phyloP scores from a whole-genome alignment of 2,888 invertebrate species.

The Melanostoma scalare region DNA sequence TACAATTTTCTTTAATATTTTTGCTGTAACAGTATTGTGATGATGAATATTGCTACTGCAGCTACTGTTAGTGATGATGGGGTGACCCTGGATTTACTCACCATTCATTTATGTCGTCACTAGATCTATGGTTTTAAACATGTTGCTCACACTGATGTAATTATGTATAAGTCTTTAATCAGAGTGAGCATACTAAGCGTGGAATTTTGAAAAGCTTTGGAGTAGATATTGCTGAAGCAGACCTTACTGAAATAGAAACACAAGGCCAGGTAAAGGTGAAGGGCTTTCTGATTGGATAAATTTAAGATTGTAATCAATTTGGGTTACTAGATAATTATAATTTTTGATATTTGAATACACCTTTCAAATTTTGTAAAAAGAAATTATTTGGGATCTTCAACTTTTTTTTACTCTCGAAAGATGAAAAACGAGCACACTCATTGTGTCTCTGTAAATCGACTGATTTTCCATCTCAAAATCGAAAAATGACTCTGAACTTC shows the following conservation, averaged over 20 bases:
- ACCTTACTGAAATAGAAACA: neutral
- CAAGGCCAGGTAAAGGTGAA: neutral
- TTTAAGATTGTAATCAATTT: no score
- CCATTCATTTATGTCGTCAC: neutral
- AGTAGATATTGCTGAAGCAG: neutral
- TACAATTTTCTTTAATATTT: slow-evolving; percentile 8
- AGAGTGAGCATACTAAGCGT: neutral
- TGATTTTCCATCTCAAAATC: no score
- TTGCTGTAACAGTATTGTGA: slow-evolving; percentile 4
- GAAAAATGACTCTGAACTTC: no score
- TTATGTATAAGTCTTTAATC: neutral
- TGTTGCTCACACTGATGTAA: slow-evolving; percentile 6
- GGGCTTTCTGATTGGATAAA: neutral
- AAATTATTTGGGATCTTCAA: no score
- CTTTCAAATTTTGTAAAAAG: no score
- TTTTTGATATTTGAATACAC: no score
- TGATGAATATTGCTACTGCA: neutral
- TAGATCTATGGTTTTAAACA: slow-evolving; percentile 6
- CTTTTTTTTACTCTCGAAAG: no score
- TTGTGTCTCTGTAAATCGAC: no score
- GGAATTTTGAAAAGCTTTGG: neutral
- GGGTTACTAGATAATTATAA: no score
- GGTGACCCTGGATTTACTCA: neutral
- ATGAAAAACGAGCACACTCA: no score
- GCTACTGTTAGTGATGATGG: slow-evolving; percentile 27